Evolutionary conservation across 2,797 vertebrate genomes (phyloP), one percentile per base, ranked within the genome.

Genomic region (Periophthalmus magnuspinnatus): DNA sequence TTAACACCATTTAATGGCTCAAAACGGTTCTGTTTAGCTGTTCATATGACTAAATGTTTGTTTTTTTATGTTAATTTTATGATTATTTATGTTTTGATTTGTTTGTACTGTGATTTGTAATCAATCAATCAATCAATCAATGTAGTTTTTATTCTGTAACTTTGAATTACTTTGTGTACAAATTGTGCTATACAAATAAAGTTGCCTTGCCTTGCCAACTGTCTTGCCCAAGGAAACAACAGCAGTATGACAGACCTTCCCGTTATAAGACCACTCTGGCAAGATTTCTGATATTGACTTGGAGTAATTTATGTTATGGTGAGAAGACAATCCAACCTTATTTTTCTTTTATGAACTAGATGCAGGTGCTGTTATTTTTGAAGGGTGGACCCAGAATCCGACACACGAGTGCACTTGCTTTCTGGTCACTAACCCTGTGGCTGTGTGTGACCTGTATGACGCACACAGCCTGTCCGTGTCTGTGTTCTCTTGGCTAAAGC

Each of bases 371-470:
- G 56, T 57, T 57, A 57, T 32, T 32, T 24, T 32, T 57, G 55
- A 32, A 57, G 21, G 9, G 24, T 57, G 28, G 24, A 32, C 24
- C 6, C 5, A 59, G 4, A 61, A 21, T 60, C 58, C 5, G 34
- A 41, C 17, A 7, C 13, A 45, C 11, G 21, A 45, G 61, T 8
- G 21, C n/a, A 22, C 36, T 22, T 47, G 36, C 22, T 41, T 32
- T 32, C 28, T 50, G 41, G 38, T 47, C 41, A 28, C 45, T n/a
- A 48, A 24, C 22, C 61, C 38, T 63, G 21, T 45, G 5, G 21
- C 61, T 32, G 62, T 3, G 21, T 48, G 48, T 64, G 41, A 64
- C 62, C 62, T 6, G 21, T 48, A 64, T 64, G 62, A 64, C 62
- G 62, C 62, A 64, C 62, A 32, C 16, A n/a, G 45, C 45, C 41